Evolutionary conservation across 2,888 invertebrate genomes (phyloP), one percentile per base, ranked within the genome.

Genomic region (Phorcus lineatus): DNA sequence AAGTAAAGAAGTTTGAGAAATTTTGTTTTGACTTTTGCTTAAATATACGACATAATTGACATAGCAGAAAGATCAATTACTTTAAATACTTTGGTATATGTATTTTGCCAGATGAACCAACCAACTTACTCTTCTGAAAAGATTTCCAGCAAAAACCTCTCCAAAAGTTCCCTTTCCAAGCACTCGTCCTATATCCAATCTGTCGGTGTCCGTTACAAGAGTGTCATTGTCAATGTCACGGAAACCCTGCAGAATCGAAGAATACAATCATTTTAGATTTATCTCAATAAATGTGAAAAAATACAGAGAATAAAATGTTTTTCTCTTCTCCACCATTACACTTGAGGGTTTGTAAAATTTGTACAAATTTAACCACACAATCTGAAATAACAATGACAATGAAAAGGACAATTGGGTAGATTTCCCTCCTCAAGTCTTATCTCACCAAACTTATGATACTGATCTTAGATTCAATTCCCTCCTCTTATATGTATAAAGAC

Each of bases 131-230:
- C 87, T 88, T 83, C 85, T 84, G 0, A 76, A 78, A 19, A 92
- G 87, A 53, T 80, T 86, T 24, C 92, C 93, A 19, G 88, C 86
- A 80, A 98, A 97, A 11, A 99, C 99, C 88, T 99, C 98, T 2
- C 99, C 99, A 94, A 99, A 99, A 0, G 99, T 98, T 1, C 99
- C 99, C n/a, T 98, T 95, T 0, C 99, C 99, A 53, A 98, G 94
- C 87, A 94, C 92, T 84, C 94, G 92, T 2, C 94, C 94, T 81
- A 96, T 95, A 67, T 96, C 95, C 3, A 99, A 95, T 88, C 96
- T 96, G 82, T 97, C 97, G 11, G 88, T 83, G 53, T 96, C 95
- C 13, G 82, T 77, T 17, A 99, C 96, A 13, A 97, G 95, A 86
- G 96, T 95, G 54, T 95, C 95, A 74, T 96, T 96, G 17, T 96